Evolutionary conservation across 2,888 invertebrate genomes (phyloP), one percentile per base, ranked within the genome.

Genomic region (Syrista parreyssii): DNA sequence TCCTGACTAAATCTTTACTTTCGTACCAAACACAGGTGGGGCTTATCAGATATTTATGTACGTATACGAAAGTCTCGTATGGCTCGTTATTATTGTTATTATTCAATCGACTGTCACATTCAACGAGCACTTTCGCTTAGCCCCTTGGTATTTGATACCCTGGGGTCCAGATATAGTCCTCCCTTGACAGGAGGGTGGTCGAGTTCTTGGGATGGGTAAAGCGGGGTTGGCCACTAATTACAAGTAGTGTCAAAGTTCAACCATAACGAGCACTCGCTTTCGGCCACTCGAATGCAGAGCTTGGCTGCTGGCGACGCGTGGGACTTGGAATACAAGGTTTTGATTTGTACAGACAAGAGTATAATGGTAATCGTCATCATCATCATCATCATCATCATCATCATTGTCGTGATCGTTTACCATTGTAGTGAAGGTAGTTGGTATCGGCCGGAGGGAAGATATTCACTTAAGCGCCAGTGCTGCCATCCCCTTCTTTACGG

Each of bases 401-500:
- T 34, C 34, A 34, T 34, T 4, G 34, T 34, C 15, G 15, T 23
- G 40, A 9, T 55, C 23, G 55, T 55, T 55, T 55, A 9, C 6
- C 55, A 55, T 55, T 55, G 55, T 23, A 1, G 55, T 23, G 23
- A 55, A 55, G 9, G 55, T 23, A 55, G 55, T 9, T 1, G 23
- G 55, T 55, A 55, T 55, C 23, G 9, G 55, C 55, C 55, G 23
- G 55, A 55, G 55, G 55, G 55, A 9, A 55, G 55, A 55, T 55
- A 88, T 88, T 89, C 89, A 87, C 89, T 89, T 87, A 87, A 85
- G 85, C 85, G 77, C 35, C 78, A n/a, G 69, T 74, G 69, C 75
- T 35, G 68, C 68, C 78, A 23, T 55, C 55, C 23, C 23, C 23
- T 55, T 55, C 55, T 55, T 55, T 15, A 23, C 55, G 55, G 23